Conservation (phyloP, 1,140 invertebrate species). For the Hormaphis cornu region DNA sequence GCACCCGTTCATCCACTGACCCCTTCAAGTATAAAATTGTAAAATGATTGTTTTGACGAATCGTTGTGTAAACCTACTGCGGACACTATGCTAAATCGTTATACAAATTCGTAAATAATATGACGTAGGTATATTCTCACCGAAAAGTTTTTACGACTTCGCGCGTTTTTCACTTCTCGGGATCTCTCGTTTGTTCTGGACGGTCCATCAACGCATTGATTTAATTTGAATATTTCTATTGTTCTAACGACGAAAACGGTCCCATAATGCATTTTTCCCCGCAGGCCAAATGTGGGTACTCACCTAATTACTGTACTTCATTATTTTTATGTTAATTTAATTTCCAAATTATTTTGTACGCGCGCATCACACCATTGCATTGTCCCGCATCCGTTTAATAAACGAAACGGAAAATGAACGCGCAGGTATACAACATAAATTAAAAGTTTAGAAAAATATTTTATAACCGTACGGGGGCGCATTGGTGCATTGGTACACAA, state of each 20-base stretch:
- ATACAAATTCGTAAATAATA: too few relatives aligned
- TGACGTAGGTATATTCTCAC: too few relatives aligned
- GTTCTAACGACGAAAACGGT: neutral
- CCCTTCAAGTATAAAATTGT: too few relatives aligned
- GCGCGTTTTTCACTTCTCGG: neutral
- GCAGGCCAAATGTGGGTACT: too few relatives aligned
- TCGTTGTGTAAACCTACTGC: too few relatives aligned
- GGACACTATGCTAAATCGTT: too few relatives aligned
- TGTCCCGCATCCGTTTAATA: neutral
- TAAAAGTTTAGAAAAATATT: neutral
- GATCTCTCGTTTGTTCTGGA: neutral
- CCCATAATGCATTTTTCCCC: neutral
- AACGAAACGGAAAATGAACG: neutral
- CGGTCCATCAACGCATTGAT: too few relatives aligned
- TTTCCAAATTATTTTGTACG: neutral
- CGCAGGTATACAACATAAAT: neutral
- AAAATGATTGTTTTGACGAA: too few relatives aligned
- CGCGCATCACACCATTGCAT: neutral
- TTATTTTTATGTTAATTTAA: constrained; percentile 2
- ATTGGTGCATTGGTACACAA: neutral
- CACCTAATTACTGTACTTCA: neutral
- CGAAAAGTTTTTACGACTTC: too few relatives aligned
- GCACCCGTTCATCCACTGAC: too few relatives aligned
- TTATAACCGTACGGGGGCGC: neutral
- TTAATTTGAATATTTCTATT: neutral